These are phyloP conservation scores for Chrysomela aeneicollis DNA, from an alignment of 2,888 invertebrate species.

Conservation along the genomic window DNA sequence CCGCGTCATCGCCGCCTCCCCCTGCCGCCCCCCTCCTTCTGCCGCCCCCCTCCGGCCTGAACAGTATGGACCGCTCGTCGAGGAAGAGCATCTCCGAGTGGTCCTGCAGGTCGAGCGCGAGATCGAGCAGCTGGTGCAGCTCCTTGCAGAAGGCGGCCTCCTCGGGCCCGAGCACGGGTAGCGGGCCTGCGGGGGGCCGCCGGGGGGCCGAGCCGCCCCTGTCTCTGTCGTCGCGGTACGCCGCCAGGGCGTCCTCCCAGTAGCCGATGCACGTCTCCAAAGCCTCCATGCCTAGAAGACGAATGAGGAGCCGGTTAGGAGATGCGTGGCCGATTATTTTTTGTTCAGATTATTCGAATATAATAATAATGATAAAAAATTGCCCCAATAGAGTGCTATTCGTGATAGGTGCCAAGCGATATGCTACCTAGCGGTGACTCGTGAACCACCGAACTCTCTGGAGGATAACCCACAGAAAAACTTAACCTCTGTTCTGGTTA, in stretches of 20 bases:
- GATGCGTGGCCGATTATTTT: too few species aligned
- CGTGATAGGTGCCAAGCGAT: too few species aligned
- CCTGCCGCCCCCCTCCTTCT: neutral
- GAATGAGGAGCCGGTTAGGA: too few species aligned
- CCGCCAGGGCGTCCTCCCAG: constrained; percentile 93
- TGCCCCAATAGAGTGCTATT: too few species aligned
- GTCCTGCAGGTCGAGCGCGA: constrained; percentile 85
- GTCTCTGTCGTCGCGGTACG: constrained; percentile 72
- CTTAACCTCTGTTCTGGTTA: too few species aligned
- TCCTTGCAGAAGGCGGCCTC: constrained; percentile 87
- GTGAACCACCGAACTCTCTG: too few species aligned
- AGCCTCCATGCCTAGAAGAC: constrained; percentile 86
- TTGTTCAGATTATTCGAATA: too few species aligned
- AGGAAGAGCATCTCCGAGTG: constrained; percentile 88
- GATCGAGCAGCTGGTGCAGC: constrained; percentile 80
- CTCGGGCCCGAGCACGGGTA: constrained; percentile 80
- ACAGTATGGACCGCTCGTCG: constrained; percentile 87
- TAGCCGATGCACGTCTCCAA: constrained; percentile 90
- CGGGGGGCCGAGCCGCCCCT: constrained; percentile 38
- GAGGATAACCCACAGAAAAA: too few species aligned
- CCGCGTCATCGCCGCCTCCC: constrained; percentile 18
- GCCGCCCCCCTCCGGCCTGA: constrained; percentile 77
- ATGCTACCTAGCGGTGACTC: too few species aligned
- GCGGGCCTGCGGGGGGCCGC: constrained; percentile 57
- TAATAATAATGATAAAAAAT: too few species aligned